Percentiles rank a stretch among this genome's conserved stretches.
phyloP scores from a whole-genome alignment of 2,113 vertebrate genomes.

The Hemibagrus wyckioides region DNA sequence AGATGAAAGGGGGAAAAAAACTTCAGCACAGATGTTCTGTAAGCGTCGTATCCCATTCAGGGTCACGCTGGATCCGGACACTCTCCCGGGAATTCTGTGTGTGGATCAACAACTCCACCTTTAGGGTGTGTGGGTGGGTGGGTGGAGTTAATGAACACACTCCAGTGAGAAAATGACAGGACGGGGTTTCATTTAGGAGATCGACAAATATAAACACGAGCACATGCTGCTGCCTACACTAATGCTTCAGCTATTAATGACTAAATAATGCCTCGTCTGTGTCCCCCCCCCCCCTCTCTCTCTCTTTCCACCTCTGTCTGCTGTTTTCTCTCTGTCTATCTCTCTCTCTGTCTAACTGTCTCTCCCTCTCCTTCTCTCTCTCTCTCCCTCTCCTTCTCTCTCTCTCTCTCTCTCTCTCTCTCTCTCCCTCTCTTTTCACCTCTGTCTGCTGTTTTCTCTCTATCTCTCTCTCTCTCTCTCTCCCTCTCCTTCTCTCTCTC shows the following conservation, averaged over 20 bases:
- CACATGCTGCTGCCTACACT: neutral
- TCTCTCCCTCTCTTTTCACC: too few relatives aligned
- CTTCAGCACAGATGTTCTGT: too few relatives aligned
- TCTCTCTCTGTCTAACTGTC: neutral
- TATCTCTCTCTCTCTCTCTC: too few relatives aligned
- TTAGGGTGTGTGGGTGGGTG: too few relatives aligned
- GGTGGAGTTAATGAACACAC: too few relatives aligned
- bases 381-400: neutral
- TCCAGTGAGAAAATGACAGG: too few relatives aligned
- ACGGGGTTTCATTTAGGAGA: too few relatives aligned
- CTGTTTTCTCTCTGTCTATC: neutral
- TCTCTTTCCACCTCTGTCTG: neutral
- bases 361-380: accelerated
- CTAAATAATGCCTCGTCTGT: neutral
- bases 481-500: too few relatives aligned
- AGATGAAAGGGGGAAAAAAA: too few relatives aligned
- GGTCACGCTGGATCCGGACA: neutral
- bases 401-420: too few relatives aligned
- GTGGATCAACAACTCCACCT: neutral
- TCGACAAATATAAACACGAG: neutral
- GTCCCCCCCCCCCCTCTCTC: neutral
- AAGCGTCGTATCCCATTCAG: neutral
- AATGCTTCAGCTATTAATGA: neutral
- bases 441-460: too few relatives aligned
- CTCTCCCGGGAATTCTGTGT: neutral